Conservation (phyloP, 2,113 vertebrate species). For the Panurus biarmicus region DNA sequence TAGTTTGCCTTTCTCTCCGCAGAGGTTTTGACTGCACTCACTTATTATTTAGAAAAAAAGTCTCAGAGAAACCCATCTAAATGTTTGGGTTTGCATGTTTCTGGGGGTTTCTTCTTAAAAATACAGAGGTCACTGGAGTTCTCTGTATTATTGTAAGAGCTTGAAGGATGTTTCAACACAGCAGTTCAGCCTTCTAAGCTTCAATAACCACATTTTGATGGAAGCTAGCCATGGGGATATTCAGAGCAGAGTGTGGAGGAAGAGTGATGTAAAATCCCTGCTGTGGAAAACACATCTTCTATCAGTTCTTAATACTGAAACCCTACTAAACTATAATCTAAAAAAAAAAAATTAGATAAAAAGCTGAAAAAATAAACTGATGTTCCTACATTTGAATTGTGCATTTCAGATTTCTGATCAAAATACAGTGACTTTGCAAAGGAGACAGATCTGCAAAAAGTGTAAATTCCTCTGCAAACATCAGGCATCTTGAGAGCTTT, state of each 20-base stretch:
- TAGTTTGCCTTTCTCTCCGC: conserved; percentile 23
- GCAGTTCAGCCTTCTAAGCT: neutral
- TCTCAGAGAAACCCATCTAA: neutral
- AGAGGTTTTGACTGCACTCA: neutral
- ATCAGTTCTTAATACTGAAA: neutral
- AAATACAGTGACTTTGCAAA: neutral
- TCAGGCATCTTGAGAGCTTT: neutral
- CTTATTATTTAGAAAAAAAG: neutral
- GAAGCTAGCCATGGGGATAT: neutral
- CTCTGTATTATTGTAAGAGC: neutral
- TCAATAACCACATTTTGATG: neutral
- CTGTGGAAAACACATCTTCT: neutral
- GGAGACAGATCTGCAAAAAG: neutral
- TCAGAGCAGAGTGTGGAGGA: neutral
- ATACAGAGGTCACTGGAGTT: neutral
- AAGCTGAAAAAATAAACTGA: neutral
- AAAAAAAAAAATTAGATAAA: neutral
- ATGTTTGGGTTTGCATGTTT: neutral
- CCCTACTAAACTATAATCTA: neutral
- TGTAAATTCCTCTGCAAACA: neutral
- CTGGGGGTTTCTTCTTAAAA: neutral
- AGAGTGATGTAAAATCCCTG: neutral
- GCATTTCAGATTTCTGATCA: neutral
- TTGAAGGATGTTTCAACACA: neutral
- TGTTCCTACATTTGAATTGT: too few species aligned